These are phyloP conservation scores for Lepidothrix coronata DNA, from an alignment of 2,113 vertebrate genomes.

Conservation along the genomic window DNA sequence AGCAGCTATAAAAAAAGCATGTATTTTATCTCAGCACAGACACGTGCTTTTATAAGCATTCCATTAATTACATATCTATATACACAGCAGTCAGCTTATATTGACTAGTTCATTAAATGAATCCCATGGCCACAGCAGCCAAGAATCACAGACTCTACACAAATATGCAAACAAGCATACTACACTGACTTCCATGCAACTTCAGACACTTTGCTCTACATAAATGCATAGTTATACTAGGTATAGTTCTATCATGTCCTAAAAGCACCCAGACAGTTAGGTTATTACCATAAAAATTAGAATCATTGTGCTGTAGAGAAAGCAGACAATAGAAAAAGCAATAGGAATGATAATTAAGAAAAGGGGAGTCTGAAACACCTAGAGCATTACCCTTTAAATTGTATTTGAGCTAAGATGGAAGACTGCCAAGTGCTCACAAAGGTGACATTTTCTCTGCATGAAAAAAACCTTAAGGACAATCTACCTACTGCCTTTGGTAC, in stretches of 20 bases:
- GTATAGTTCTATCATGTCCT: neutral
- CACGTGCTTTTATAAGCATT: neutral
- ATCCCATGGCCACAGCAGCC: neutral
- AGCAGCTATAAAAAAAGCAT: neutral
- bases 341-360: neutral
- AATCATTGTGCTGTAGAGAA: neutral
- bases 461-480: neutral
- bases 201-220: neutral
- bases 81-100: neutral
- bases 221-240: neutral
- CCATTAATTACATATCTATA: neutral
- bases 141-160: neutral
- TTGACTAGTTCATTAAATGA: neutral
- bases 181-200: neutral
- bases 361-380: neutral
- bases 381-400: neutral
- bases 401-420: neutral
- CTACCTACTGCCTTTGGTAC: neutral
- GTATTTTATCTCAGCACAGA: neutral
- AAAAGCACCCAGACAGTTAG: neutral
- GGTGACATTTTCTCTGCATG: neutral
- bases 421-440: neutral
- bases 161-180: neutral
- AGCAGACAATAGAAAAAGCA: neutral
- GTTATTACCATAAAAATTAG: neutral